Base-by-base conservation (phyloP, 2,113 vertebrate species). In the Tamias sibiricus region DNA sequence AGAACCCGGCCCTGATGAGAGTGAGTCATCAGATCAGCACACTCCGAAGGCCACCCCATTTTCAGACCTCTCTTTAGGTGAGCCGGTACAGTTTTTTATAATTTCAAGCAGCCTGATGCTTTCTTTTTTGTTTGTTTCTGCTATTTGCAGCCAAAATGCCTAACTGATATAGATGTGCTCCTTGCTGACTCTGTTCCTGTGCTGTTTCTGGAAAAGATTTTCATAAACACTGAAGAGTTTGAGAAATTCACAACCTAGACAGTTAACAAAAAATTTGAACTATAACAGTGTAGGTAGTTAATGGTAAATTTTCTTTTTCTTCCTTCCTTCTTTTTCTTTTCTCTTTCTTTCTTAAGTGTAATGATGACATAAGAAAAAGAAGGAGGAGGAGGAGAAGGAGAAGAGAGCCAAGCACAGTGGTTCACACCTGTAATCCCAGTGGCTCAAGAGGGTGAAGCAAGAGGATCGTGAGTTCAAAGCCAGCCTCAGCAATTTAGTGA, bases 191-290 rank as follows among this genome's bases (percentile, higher is more conserved):
- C 40, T 83, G 8, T 79, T 59, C 62, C 35, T 72, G 40, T n/a
- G 57, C 49, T 42, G 4, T 32, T 84, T 69, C 81, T 87, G 44
- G 37, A 83, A 10, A 17, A 93, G 20, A 54, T 42, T 80, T 87
- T 92, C 71, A 87, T 66, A 71, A 71, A 72, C 66, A 77, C 32
- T 84, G 37, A 57, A 87, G 87, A 87, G 71, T 92, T 30, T 92
- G 30, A 87, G 62, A 91, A 83, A 79, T 82, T 74, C 57, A 69
- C 22, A 90, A 54, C 49, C 62, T 35, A 88, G 17, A 85, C 9
- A 68, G 81, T 2, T 83, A 69, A 8, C 24, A 4, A 44, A 80
- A 82, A 83, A 57, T 49, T 0, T 74, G 13, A 95, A 96, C 62
- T 28, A 28, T 37, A 74, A 72, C 35, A 93, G 13, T 35, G 8